A percentile compares a stretch with the other conserved stretches of the same genome.
These are phyloP conservation scores for Drosophila parabipectinata DNA, from an alignment of 1,140 invertebrate genomes.

Conservation along the genomic window DNA sequence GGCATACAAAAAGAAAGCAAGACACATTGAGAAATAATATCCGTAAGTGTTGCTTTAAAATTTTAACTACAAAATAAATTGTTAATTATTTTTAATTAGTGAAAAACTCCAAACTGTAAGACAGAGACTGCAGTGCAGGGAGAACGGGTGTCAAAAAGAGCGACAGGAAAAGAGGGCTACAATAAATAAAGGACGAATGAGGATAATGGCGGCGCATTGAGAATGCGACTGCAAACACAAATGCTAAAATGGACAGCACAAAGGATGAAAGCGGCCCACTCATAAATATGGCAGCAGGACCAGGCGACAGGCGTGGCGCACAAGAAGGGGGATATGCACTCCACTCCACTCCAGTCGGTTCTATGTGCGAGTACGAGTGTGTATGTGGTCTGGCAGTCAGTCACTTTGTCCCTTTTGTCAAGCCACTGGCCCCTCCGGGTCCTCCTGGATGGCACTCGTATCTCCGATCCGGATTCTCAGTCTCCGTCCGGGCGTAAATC, in stretches of 20 bases:
- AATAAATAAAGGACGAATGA: conserved; percentile 17
- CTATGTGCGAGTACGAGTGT: conserved; percentile 11
- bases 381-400: conserved; percentile 33
- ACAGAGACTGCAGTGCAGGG: not conserved
- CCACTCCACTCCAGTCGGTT: conserved; percentile 12
- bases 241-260: conserved; percentile 67
- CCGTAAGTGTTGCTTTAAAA: not conserved
- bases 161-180: not conserved
- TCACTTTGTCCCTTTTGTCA: conserved; percentile 36
- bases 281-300: conserved; percentile 57
- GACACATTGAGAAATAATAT: too few species aligned
- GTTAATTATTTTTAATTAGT: not conserved
- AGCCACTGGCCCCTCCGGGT: not conserved
- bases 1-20: too few species aligned
- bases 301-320: not conserved
- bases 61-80: not conserved
- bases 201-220: conserved; percentile 29
- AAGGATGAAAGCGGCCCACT: conserved; percentile 72
- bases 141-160: not conserved
- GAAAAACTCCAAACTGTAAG: not conserved
- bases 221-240: conserved; percentile 48
- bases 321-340: conserved; percentile 6
- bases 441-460: conserved; percentile 17
- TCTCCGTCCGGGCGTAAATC: conserved; percentile 73
- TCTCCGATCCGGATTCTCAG: conserved; percentile 48